Evolutionary conservation across 1,140 invertebrate species (phyloP).

Genomic region (Stenopsyche tienmushanensis): DNA sequence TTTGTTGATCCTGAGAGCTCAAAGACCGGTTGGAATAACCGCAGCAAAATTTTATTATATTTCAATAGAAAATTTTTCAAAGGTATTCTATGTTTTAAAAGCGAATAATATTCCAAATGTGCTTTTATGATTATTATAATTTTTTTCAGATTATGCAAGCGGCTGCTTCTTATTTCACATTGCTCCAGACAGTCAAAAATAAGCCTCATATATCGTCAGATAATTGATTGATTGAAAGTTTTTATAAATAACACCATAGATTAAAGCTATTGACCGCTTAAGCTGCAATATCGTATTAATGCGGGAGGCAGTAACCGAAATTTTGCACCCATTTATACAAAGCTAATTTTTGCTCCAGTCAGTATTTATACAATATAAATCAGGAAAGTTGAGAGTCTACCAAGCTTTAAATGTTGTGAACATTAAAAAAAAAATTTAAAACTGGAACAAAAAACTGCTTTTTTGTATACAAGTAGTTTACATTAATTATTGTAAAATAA

Average conservation of each 20-base stretch:
- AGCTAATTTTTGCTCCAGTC: too few species aligned
- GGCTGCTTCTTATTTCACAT: constrained; percentile 5
- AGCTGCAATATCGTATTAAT: not conserved
- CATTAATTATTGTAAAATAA: too few species aligned
- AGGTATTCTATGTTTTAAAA: not conserved
- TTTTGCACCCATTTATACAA: too few species aligned
- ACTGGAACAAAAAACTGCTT: too few species aligned
- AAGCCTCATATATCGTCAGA: not conserved
- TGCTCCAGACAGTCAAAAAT: constrained; percentile 9
- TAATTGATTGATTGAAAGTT: not conserved
- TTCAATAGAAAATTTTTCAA: not conserved
- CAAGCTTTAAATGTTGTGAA: too few species aligned
- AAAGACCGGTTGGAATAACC: constrained; percentile 15
- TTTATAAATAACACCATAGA: not conserved
- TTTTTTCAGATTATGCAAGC: constrained; percentile 4
- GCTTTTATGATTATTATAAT: not conserved
- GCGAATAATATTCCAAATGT: not conserved
- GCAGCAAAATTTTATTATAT: constrained; percentile 17
- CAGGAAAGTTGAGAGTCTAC: too few species aligned
- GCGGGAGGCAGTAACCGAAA: too few species aligned
- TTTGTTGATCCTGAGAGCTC: not conserved
- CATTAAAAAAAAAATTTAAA: not conserved
- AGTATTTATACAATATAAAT: too few species aligned
- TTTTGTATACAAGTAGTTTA: too few species aligned
- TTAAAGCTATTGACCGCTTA: not conserved